Evolutionary conservation across 2,797 vertebrate species (phyloP).

Genomic region (Cirrhinus molitorella): DNA sequence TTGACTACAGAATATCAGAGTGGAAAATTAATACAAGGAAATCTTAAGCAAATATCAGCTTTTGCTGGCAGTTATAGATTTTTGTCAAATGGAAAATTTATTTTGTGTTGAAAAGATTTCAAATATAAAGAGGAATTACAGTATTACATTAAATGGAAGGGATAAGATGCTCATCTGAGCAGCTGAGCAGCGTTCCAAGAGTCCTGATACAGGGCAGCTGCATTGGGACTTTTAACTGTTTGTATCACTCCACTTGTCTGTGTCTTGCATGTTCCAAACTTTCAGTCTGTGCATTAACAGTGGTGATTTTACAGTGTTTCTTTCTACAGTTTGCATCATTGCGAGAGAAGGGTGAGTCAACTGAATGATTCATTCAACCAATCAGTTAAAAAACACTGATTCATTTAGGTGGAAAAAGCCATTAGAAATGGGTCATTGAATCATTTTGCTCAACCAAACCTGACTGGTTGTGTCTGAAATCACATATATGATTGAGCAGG

Average conservation of each 20-base stretch:
- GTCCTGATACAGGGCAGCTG: not conserved
- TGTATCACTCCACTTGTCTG: not conserved
- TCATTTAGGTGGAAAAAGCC: not conserved
- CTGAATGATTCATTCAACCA: not conserved
- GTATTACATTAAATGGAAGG: not conserved
- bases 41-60: constrained; percentile 34
- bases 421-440: not conserved
- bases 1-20: constrained; percentile 33
- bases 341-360: not conserved
- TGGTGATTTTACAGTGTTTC: not conserved
- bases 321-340: too few species aligned
- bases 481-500: too few species aligned
- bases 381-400: too few species aligned
- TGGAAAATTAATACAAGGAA: constrained; percentile 25
- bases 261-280: not conserved
- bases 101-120: constrained; percentile 1
- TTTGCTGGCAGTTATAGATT: not conserved
- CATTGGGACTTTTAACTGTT: not conserved
- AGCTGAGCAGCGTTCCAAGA: not conserved
- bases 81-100: not conserved
- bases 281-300: too few species aligned
- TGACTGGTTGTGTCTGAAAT: not conserved
- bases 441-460: too few species aligned
- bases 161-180: not conserved
- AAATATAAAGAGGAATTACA: not conserved